Conservation (phyloP, 2,797 vertebrate genomes). For the Hephaestus fuliginosus region DNA sequence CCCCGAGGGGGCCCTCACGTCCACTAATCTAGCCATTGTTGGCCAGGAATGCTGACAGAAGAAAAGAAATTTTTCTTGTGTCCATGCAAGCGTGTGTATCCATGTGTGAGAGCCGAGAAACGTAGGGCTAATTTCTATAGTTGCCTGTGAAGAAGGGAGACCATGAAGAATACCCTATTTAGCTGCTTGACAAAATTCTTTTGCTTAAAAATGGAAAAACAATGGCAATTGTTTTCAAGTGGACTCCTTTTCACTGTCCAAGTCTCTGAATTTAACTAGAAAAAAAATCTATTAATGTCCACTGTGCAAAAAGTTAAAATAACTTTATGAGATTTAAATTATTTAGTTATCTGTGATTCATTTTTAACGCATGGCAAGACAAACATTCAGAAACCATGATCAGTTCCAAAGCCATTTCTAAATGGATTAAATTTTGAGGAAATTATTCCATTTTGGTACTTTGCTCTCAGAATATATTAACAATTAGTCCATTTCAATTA, state of each 20-base stretch:
- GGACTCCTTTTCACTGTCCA: constrained; percentile 79
- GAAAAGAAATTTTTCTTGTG: constrained; percentile 99
- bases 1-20: constrained; percentile 99
- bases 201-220: constrained; percentile 83
- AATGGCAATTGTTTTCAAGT: constrained; percentile 86
- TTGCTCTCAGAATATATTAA: constrained; percentile 91
- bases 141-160: constrained; percentile 96
- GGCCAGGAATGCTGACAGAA: constrained; percentile 99
- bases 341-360: constrained; percentile 54
- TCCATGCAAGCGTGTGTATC: constrained; percentile 99
- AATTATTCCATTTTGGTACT: constrained; percentile 82
- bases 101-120: constrained; percentile 99
- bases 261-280: constrained; percentile 64
- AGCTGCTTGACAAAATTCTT: constrained; percentile 91
- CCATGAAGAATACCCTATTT: constrained; percentile 95
- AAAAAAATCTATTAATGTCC: constrained; percentile 50
- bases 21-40: constrained; percentile 99
- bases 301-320: constrained; percentile 52
- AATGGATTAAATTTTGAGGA: constrained; percentile 77
- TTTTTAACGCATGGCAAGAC: constrained; percentile 61
- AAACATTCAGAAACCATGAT: constrained; percentile 58
- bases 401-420: constrained; percentile 71
- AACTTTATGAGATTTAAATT: constrained; percentile 61
- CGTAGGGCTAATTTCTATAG: constrained; percentile 99
- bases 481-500: constrained; percentile 98